These are phyloP conservation scores for Theretra japonica DNA, from an alignment of 2,888 invertebrate genomes.

Conservation along the genomic window DNA sequence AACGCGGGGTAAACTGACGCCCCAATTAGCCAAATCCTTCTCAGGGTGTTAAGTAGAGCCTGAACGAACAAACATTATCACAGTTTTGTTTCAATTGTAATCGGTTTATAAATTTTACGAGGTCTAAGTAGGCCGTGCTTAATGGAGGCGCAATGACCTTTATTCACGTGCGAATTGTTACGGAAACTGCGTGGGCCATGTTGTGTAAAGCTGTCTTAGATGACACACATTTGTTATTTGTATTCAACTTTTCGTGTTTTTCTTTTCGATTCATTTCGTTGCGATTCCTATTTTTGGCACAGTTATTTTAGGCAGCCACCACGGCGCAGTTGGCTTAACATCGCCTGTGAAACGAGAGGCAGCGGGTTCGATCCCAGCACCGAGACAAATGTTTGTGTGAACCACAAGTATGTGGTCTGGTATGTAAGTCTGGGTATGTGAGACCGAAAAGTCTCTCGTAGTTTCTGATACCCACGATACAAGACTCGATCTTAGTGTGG, in stretches of 20 bases:
- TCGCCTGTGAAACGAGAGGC: no score
- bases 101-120: conserved; percentile 51
- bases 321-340: no score
- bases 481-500: no score
- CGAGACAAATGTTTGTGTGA: no score
- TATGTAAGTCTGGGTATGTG: no score
- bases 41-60: conserved; percentile 66
- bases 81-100: conserved; percentile 54
- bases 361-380: no score
- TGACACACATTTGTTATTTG: background rate
- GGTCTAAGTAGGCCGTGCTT: conserved; percentile 39
- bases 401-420: no score
- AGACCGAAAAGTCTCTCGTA: no score
- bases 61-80: conserved; percentile 61
- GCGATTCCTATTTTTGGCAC: no score
- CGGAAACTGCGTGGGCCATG: background rate
- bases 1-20: conserved; percentile 53
- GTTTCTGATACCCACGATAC: no score
- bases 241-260: background rate
- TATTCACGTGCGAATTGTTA: conserved; percentile 4
- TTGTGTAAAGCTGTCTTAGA: background rate
- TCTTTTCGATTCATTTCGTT: no score
- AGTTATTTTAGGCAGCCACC: no score
- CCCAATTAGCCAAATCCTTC: conserved; percentile 59
- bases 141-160: conserved; percentile 20